phyloP scores from a whole-genome alignment of 2,797 vertebrate genomes.

The Cirrhinus mrigala region DNA sequence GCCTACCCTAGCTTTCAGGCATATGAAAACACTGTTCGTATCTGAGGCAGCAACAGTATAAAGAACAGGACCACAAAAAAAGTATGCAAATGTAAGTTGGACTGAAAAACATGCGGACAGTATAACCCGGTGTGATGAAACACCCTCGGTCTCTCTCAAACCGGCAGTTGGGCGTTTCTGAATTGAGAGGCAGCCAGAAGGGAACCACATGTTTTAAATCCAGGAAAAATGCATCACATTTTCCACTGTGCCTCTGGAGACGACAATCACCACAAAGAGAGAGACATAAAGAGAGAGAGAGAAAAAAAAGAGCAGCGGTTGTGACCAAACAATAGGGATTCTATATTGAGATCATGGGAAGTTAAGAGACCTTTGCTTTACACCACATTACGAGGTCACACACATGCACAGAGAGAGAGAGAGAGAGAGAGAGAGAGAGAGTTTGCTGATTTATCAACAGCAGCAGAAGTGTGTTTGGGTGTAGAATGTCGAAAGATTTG shows the following conservation, averaged over 20 bases:
- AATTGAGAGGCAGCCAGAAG: conserved; percentile 53
- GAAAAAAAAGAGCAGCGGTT: neutral
- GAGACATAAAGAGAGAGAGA: neutral
- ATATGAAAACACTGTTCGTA: neutral
- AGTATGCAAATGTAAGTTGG: conserved; percentile 12
- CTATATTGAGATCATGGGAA: conserved; percentile 6
- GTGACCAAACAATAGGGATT: conserved; percentile 2
- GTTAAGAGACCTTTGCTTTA: neutral
- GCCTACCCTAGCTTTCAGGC: too few species aligned
- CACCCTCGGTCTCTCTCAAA: conserved; percentile 4
- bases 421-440: too few species aligned
- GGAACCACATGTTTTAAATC: conserved; percentile 63
- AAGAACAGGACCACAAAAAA: neutral
- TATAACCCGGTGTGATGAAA: neutral
- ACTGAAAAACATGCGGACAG: neutral
- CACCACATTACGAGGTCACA: neutral
- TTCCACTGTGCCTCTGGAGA: conserved; percentile 47
- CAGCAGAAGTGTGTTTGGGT: neutral
- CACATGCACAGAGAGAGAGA: neutral
- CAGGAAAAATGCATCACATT: conserved; percentile 56
- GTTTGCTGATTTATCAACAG: neutral
- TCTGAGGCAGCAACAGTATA: neutral
- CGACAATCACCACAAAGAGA: conserved; percentile 21
- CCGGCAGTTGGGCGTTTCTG: conserved; percentile 44
- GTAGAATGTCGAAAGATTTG: neutral